A percentile compares a stretch with the other conserved stretches of the same genome.
Evolutionary conservation across 2,888 invertebrate species (phyloP).

Genomic region (Magallana nippona): DNA sequence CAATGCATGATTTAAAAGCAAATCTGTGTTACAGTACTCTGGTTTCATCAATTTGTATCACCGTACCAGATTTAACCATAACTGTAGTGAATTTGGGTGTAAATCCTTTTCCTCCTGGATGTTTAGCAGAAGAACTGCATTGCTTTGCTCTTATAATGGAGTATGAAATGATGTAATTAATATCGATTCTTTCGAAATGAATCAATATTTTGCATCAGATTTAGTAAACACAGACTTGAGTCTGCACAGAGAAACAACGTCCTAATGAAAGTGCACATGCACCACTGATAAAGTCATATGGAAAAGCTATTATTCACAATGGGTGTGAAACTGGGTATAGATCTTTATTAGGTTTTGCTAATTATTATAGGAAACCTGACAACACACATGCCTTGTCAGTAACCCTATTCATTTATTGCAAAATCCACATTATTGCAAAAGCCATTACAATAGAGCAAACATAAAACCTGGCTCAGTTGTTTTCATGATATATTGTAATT

Average conservation of each 20-base stretch:
- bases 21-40: not conserved
- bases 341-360: no score
- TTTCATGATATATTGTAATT: no score
- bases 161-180: constrained; percentile 12
- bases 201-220: constrained; percentile 24
- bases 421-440: constrained; percentile 4
- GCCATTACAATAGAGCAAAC: not conserved
- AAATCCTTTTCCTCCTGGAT: not conserved
- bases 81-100: not conserved
- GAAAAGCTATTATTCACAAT: no score
- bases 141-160: not conserved
- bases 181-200: constrained; percentile 13
- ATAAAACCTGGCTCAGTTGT: no score
- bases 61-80: not conserved
- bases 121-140: not conserved
- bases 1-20: constrained; percentile 4
- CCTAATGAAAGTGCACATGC: not conserved
- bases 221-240: constrained; percentile 6
- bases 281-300: not conserved
- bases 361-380: no score
- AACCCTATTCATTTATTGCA: not conserved
- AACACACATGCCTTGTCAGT: no score
- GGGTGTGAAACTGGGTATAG: no score
- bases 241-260: not conserved
- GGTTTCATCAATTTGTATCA: not conserved